Conservation (phyloP, 2,888 invertebrate species). For the Xestobium rufovillosum region DNA sequence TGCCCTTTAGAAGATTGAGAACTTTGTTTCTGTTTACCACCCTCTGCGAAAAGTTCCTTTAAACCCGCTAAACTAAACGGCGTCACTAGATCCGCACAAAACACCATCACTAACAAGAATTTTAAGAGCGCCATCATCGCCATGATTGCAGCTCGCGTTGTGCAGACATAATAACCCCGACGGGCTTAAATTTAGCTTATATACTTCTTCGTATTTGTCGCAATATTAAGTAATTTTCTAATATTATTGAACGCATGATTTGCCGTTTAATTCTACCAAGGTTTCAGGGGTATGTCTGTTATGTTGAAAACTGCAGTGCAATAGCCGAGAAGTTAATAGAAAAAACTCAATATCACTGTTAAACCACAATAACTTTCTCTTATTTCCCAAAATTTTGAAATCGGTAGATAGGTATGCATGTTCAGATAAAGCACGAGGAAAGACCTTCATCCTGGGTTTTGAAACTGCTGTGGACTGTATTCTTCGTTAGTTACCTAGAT, state of each 20-base stretch:
- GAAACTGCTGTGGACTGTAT: too few relatives aligned
- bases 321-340: background rate
- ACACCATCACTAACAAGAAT: background rate
- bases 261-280: background rate
- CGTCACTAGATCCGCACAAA: background rate
- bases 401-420: too few relatives aligned
- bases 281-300: background rate
- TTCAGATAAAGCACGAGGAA: too few relatives aligned
- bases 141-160: too few relatives aligned
- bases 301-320: background rate
- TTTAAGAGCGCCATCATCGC: too few relatives aligned
- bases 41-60: conserved; percentile 28
- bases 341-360: background rate
- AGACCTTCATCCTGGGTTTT: too few relatives aligned
- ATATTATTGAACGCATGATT: conserved; percentile 2
- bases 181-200: background rate
- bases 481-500: too few relatives aligned
- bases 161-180: too few relatives aligned
- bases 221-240: background rate
- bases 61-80: conserved; percentile 1
- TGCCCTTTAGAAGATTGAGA: conserved; percentile 59
- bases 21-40: conserved; percentile 60
- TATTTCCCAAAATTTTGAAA: background rate
- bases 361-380: too few relatives aligned
- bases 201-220: conserved; percentile 1